phyloP scores from a whole-genome alignment of 2,797 vertebrate species.

The Hydrocynus forskahlii region DNA sequence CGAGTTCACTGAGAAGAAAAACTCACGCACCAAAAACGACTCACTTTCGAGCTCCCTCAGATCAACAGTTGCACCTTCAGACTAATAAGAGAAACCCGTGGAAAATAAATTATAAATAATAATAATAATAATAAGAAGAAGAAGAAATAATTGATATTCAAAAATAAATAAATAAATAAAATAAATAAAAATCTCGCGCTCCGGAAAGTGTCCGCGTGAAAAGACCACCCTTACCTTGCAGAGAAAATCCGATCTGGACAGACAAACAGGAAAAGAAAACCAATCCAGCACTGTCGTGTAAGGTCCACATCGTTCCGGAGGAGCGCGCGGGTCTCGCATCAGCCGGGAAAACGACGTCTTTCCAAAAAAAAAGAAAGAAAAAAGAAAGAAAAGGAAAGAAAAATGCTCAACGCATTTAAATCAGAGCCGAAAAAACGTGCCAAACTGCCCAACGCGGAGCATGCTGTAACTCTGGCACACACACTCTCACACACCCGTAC shows the following conservation, averaged over 20 bases:
- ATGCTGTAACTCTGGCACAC: constrained; percentile 68
- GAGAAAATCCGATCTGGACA: constrained; percentile 76
- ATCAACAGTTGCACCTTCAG: constrained; percentile 53
- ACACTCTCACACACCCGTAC: background rate
- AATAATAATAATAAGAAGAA: background rate
- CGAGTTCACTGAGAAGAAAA: constrained; percentile 2
- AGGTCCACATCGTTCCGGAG: constrained; percentile 79
- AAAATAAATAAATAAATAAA: background rate
- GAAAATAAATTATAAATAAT: background rate
- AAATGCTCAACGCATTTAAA: constrained; percentile 67
- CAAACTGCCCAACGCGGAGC: constrained; percentile 63
- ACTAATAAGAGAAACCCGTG: background rate
- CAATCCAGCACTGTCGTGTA: constrained; percentile 81
- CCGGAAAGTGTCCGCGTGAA: background rate
- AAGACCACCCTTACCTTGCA: constrained; percentile 74
- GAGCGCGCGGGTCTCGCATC: constrained; percentile 63
- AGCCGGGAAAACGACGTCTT: constrained; percentile 61
- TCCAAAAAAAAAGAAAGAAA: constrained; percentile 13
- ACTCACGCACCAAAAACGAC: background rate
- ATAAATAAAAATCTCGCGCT: background rate
- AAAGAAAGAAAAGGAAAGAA: background rate
- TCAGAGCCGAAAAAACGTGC: constrained; percentile 59
- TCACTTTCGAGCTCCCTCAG: background rate
- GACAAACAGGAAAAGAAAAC: constrained; percentile 78
- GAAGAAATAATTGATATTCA: no score